Conservation (phyloP, 2,888 invertebrate species). For the Cephus sareptanus region DNA sequence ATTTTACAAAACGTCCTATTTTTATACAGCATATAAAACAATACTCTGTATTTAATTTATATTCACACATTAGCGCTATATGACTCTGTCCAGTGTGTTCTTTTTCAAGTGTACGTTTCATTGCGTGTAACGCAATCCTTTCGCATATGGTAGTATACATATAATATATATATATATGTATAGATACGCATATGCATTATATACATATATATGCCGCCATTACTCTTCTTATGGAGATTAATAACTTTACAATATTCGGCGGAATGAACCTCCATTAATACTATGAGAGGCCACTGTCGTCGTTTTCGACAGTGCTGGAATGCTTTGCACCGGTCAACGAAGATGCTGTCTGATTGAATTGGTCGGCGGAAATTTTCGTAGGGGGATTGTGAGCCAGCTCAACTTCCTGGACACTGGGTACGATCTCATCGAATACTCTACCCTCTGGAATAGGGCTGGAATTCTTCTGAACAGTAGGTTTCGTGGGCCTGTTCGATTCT, state of each 20-base stretch:
- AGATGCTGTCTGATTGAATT: conserved; percentile 43
- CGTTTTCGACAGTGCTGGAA: conserved; percentile 31
- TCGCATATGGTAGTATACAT: conserved; percentile 29
- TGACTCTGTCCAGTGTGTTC: conserved; percentile 48
- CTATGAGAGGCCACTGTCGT: conserved; percentile 51
- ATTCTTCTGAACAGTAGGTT: conserved; percentile 25
- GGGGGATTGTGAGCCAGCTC: conserved; percentile 49
- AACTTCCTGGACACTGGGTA: conserved; percentile 51
- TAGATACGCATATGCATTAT: conserved; percentile 25
- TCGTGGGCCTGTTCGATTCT: conserved; percentile 38
- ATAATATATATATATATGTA: conserved; percentile 32
- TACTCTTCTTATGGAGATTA: background rate
- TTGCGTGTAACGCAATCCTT: background rate
- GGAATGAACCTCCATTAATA: conserved; percentile 45
- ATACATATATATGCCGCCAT: conserved; percentile 6
- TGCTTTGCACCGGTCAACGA: conserved; percentile 28
- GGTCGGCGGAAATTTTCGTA: conserved; percentile 42
- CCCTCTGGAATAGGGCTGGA: background rate
- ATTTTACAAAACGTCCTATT: conserved; percentile 65
- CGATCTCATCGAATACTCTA: conserved; percentile 47
- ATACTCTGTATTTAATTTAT: conserved; percentile 65
- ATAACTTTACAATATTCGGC: conserved; percentile 61
- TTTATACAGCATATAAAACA: conserved; percentile 67
- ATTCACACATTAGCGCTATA: conserved; percentile 65
- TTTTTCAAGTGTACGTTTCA: background rate